phyloP scores from a whole-genome alignment of 37 sponge, comb jelly and placozoan genomes.

The Theonella swinhoei region DNA sequence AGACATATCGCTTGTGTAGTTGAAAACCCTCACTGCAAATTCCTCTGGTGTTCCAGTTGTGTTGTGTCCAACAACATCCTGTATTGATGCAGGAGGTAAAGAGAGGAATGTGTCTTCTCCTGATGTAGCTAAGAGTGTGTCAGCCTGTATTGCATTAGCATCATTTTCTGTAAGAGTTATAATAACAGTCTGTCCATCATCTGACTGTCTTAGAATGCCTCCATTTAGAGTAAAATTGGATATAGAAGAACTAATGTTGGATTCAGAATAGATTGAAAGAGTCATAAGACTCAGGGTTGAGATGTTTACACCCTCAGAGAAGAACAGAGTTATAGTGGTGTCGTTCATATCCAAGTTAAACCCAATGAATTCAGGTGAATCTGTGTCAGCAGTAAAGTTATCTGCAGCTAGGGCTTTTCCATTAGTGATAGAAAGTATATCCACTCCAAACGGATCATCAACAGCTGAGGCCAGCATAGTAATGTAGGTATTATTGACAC shows the following conservation, averaged over 20 bases:
- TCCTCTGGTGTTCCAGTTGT: constrained; percentile 20
- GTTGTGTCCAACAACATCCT: constrained; percentile 55
- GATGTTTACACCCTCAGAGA: constrained; percentile 78
- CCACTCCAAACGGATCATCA: constrained; percentile 76
- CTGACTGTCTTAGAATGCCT: constrained; percentile 46
- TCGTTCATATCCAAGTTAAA: constrained; percentile 84
- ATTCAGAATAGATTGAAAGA: constrained; percentile 59
- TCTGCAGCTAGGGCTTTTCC: constrained; percentile 63
- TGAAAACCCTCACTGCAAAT: constrained; percentile 18
- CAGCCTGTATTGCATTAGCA: constrained; percentile 78
- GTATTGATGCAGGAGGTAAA: constrained; percentile 30
- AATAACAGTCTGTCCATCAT: constrained; percentile 60
- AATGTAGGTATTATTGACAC: constrained; percentile 62
- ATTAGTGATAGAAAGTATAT: constrained; percentile 83
- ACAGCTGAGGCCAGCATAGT: constrained; percentile 63
- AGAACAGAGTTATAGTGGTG: constrained; percentile 58
- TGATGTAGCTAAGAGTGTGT: constrained; percentile 59
- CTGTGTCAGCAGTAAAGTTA: constrained; percentile 66
- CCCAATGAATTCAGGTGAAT: constrained; percentile 54
- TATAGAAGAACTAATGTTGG: constrained; percentile 34
- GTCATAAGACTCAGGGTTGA: constrained; percentile 45
- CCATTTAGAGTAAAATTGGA: constrained; percentile 43
- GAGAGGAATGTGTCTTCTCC: constrained; percentile 64
- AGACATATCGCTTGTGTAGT: constrained; percentile 59
- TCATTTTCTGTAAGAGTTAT: constrained; percentile 46